Percentiles rank a stretch among this genome's conserved stretches.
Conservation (phyloP, 2,113 vertebrate genomes). For the Sterna hirundo region DNA sequence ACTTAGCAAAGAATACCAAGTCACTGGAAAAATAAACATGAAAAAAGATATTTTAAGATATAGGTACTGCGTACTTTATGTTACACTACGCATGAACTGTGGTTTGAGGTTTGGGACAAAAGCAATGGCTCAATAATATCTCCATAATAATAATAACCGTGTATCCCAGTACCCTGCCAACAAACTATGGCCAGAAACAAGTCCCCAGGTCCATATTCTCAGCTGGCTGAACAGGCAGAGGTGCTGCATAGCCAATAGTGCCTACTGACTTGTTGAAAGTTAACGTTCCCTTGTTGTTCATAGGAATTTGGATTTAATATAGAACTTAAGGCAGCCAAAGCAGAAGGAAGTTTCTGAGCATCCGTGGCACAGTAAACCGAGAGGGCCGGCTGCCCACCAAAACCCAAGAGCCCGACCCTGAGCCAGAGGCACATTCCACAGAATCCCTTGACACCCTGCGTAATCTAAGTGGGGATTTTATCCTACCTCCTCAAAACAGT, state of each 20-base stretch:
- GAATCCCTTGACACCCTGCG: fast-evolving
- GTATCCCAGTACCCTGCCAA: neutral
- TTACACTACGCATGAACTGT: neutral
- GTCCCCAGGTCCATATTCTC: neutral
- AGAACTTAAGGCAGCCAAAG: neutral
- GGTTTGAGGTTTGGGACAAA: neutral
- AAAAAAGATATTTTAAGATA: neutral
- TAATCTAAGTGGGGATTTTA: neutral
- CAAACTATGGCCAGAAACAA: fast-evolving
- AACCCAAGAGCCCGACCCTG: neutral
- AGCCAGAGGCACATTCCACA: neutral
- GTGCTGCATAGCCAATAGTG: neutral
- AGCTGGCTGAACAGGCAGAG: neutral
- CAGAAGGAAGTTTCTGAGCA: neutral
- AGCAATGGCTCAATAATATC: neutral
- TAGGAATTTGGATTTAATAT: neutral
- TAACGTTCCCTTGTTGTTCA: neutral
- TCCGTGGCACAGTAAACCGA: neutral
- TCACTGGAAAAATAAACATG: neutral
- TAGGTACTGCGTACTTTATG: neutral
- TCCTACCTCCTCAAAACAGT: neutral
- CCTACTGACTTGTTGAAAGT: neutral
- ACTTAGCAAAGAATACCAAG: neutral
- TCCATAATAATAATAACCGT: neutral
- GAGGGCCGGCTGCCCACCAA: neutral